Evolutionary conservation across 2,888 invertebrate species (phyloP), one percentile per base, ranked within the genome.

Genomic region (Epinotia demarniana): DNA sequence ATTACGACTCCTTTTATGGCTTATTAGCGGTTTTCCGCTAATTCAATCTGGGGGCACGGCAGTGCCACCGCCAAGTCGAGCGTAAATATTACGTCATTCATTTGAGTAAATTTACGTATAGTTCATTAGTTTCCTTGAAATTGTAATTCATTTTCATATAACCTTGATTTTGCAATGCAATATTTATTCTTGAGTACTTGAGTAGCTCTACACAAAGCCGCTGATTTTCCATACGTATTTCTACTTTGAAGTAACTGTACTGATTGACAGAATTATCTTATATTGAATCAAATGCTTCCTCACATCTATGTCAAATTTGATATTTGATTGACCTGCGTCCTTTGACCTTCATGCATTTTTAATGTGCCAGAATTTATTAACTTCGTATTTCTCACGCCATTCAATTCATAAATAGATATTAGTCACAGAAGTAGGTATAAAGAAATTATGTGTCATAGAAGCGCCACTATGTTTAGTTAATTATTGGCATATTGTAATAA

Each of bases 301-400:
- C 62, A 33, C 63, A 19, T 60, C 63, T 43, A 55, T 27, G 55
- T 75, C 55, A 66, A 61, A 66, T 57, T 67, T 75, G 75, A 71
- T 66, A 75, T 75, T 66, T 55, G 71, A 57, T 75, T 67, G 75
- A 75, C 72, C 75, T 66, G 67, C 62, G 72, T 67, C 55, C 75
- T 72, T 61, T 3, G 60, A 75, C 66, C 75, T 71, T 66, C 6
- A 12, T 57, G 61, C 60, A 60, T 64, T 66, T 60, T 39, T 60
- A 0, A 64, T 60, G 55, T 66, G 39, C 18, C 74, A 63, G 64
- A 63, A 70, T 33, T 33, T 53, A 63, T 62, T 70, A 43, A 53
- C 53, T 55, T 64, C 6, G n/a, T 5, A 19, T 49, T 43, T 60
- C 60, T 33, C 49, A n/a, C 53, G 57, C 57, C 11, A 23, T 62